Evolutionary conservation across 2,888 invertebrate genomes (phyloP).

Genomic region (Allacma fusca): DNA sequence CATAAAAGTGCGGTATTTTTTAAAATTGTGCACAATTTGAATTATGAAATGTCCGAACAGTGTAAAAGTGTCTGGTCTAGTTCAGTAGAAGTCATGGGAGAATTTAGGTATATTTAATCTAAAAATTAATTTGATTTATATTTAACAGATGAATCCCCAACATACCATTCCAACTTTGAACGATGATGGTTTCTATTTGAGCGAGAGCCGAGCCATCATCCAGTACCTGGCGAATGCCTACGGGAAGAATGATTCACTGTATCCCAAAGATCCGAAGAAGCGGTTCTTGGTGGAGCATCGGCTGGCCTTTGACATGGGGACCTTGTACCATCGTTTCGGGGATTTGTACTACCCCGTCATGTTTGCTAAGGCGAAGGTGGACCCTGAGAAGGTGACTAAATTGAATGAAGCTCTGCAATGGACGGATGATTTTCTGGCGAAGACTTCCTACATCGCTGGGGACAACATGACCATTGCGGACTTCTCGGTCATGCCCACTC

Average conservation of each 20-base stretch:
- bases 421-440: conserved; percentile 64
- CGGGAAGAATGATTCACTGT: conserved; percentile 77
- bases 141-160: conserved; percentile 78
- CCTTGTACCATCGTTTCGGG: conserved; percentile 74
- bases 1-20: no score
- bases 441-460: conserved; percentile 64
- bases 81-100: no score
- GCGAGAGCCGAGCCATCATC: conserved; percentile 86
- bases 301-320: conserved; percentile 81
- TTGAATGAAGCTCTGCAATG: conserved; percentile 64
- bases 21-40: no score
- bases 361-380: conserved; percentile 62
- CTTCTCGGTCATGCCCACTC: conserved; percentile 65
- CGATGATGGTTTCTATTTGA: conserved; percentile 81
- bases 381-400: conserved; percentile 62
- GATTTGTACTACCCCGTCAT: conserved; percentile 64
- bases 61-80: no score
- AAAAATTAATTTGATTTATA: background rate
- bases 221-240: conserved; percentile 82
- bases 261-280: conserved; percentile 80
- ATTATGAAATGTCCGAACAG: no score
- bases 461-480: conserved; percentile 65
- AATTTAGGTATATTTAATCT: background rate
- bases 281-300: conserved; percentile 81
- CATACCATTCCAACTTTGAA: conserved; percentile 84